These are phyloP conservation scores for Oreocharis arfaki DNA, from an alignment of 2,113 vertebrate genomes.

Conservation along the genomic window DNA sequence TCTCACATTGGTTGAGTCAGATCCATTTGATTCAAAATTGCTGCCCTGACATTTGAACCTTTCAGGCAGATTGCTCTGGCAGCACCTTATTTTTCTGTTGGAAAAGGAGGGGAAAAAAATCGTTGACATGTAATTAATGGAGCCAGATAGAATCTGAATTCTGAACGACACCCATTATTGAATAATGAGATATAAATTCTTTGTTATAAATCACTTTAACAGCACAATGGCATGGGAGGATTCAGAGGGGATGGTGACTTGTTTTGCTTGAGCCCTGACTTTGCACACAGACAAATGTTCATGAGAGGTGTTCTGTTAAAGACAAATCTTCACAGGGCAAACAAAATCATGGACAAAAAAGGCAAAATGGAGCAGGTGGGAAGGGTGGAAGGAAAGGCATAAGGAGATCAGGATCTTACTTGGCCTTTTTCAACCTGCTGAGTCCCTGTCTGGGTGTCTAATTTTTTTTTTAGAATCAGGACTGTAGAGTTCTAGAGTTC, in stretches of 20 bases:
- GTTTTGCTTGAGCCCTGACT: not conserved
- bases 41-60: conserved; percentile 23
- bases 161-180: not conserved
- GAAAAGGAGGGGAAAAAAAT: not conserved
- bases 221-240: not conserved
- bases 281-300: not conserved
- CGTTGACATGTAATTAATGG: not conserved
- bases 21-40: not conserved
- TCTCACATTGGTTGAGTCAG: not conserved
- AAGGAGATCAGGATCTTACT: not conserved
- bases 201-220: not conserved
- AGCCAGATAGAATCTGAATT: conserved; percentile 11
- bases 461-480: not conserved
- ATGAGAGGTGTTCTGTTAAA: not conserved
- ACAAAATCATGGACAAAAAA: not conserved
- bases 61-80: not conserved
- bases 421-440: not conserved
- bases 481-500: not conserved
- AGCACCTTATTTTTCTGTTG: conserved; percentile 9
- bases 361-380: not conserved
- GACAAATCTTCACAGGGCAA: not conserved
- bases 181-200: conserved; percentile 21
- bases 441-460: not conserved
- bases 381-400: not conserved
- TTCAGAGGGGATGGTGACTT: not conserved